Conservation (phyloP, 2,113 vertebrate species). For the Myanophis thanlyinensis region DNA sequence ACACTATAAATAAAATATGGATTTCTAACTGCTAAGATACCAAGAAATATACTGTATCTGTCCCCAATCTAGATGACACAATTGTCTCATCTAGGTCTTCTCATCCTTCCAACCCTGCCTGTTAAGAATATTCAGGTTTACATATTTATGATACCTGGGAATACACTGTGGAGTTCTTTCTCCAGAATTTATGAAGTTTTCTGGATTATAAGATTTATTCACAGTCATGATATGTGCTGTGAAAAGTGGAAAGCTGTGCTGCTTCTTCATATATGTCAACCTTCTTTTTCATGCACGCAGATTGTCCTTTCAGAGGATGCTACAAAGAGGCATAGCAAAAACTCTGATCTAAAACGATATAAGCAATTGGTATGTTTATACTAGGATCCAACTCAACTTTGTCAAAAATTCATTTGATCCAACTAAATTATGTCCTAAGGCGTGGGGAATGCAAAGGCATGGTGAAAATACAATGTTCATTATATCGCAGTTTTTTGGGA, state of each 20-base stretch:
- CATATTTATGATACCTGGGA: background rate
- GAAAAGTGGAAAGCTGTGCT: background rate
- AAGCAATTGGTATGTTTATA: background rate
- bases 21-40: background rate
- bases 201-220: background rate
- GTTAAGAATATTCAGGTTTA: background rate
- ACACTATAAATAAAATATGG: background rate
- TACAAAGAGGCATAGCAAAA: background rate
- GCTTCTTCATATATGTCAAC: background rate
- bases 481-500: background rate
- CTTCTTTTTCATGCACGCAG: background rate
- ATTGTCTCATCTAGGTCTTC: background rate
- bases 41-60: background rate
- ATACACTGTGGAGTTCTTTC: background rate
- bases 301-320: background rate
- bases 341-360: background rate
- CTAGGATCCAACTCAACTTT: background rate
- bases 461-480: background rate
- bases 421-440: background rate
- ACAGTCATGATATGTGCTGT: background rate
- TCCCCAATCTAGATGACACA: background rate
- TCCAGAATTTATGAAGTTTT: background rate
- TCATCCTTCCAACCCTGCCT: background rate
- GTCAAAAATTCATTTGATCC: background rate
- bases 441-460: background rate